Base-by-base conservation (phyloP, 2,888 invertebrate species). In the Encarsia formosa region DNA sequence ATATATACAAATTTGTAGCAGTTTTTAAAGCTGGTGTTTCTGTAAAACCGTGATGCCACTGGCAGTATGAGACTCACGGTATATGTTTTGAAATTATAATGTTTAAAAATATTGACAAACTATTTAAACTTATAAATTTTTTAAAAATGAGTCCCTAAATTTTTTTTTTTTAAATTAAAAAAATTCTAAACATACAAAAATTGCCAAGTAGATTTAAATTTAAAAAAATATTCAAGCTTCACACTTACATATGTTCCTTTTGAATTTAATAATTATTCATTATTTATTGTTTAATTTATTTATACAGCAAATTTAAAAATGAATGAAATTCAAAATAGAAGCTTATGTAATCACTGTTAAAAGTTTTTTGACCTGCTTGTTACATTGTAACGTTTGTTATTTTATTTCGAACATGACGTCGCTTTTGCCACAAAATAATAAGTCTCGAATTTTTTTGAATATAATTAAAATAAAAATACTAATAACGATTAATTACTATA, bases 1-100 rank as follows among this genome's bases (percentile, higher is more conserved):
- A 62, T 67, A 69, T 69, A 63, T 69, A 69, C 68, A 69, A 65
- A 59, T 62, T 64, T 60, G 52, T 58, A 55, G 54, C 15, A 59
- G 61, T 52, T 59, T 59, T 62, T 49, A 44, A 56, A 58, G 56
- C 59, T 50, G 58, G 57, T 59, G 44, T 55, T 60, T 49, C 62
- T 54, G 40, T 49, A 49, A 56, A 58, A 57, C 39, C 51, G 50
- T 54, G 56, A 60, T 52, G 26, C 50, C 49, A 56, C 53, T 60
- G 59, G 60, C 61, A 62, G 56, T 59, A 56, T 53, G 40, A 58
- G 53, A 54, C 49, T 39, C 56, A 47, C 50, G 40, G 40, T 44
- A 48, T 26, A 43, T 52, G 47, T 48, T 38, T 48, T 55, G 40
- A 42, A 50, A 46, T 44, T 44, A 49, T 44, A 34, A 16, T 13